A percentile compares a stretch with the other conserved stretches of the same genome.
phyloP scores from a whole-genome alignment of 2,888 invertebrate genomes.

The Acleris emargana region DNA sequence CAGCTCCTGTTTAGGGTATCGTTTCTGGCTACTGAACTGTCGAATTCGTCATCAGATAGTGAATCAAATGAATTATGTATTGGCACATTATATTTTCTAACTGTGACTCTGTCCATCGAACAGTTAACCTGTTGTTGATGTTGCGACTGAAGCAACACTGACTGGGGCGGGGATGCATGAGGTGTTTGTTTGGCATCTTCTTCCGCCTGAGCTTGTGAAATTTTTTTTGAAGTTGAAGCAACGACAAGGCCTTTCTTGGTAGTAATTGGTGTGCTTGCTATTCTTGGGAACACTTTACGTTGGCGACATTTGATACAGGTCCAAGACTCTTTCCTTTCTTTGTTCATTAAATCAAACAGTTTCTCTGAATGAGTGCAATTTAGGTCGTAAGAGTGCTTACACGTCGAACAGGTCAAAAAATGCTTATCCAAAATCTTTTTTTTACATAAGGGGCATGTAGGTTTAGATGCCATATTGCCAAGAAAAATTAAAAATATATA shows the following conservation, averaged over 20 bases:
- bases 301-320: not conserved
- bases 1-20: constrained; percentile 6
- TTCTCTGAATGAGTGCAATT: constrained; percentile 3
- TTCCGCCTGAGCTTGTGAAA: not conserved
- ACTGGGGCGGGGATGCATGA: not conserved
- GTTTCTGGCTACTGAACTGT: not conserved
- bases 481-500: too few species aligned
- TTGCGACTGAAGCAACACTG: too few species aligned
- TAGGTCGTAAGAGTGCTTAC: too few species aligned
- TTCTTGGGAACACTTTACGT: not conserved
- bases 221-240: not conserved
- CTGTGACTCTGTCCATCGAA: not conserved
- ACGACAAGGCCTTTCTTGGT: not conserved
- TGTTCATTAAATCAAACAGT: not conserved
- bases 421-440: too few species aligned
- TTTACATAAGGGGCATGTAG: too few species aligned
- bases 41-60: constrained; percentile 5
- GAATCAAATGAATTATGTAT: constrained; percentile 5
- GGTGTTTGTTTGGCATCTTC: not conserved
- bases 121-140: not conserved
- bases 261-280: not conserved
- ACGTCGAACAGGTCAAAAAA: too few species aligned
- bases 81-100: constrained; percentile 3
- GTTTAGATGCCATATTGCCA: too few species aligned
- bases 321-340: not conserved